Conservation (phyloP, 2,888 invertebrate genomes). For the Hypselothyrea guttata region DNA sequence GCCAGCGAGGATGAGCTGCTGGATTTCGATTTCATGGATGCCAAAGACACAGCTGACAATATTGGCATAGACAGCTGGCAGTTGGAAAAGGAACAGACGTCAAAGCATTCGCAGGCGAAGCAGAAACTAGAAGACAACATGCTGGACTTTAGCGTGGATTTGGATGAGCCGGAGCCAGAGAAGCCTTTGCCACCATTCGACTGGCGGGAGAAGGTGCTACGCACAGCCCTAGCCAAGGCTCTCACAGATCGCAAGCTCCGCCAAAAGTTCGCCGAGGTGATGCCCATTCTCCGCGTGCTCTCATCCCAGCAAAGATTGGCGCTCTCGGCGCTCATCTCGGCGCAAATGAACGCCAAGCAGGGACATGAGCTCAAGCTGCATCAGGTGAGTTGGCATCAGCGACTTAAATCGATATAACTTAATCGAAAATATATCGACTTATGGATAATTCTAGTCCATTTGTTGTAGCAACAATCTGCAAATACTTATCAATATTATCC, state of each 20-base stretch:
- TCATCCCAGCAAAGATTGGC: conserved; percentile 86
- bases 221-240: conserved; percentile 84
- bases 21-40: conserved; percentile 74
- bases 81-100: conserved; percentile 63
- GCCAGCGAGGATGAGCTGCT: conserved; percentile 69
- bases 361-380: conserved; percentile 83
- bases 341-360: conserved; percentile 84
- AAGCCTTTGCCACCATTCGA: conserved; percentile 68
- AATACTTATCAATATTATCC: no score
- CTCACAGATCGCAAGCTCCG: conserved; percentile 85
- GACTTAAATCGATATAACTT: no score
- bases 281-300: conserved; percentile 86
- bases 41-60: conserved; percentile 78
- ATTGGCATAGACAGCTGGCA: conserved; percentile 65
- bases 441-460: no score
- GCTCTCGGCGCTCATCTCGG: conserved; percentile 85
- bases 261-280: conserved; percentile 85
- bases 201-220: conserved; percentile 83
- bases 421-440: no score
- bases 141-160: conserved; percentile 67
- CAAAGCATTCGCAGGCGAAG: conserved; percentile 39
- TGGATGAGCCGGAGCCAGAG: conserved; percentile 59
- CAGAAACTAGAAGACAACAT: conserved; percentile 56
- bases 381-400: conserved; percentile 83
- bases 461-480: no score